Base-by-base conservation (phyloP, 2,888 invertebrate species). In the Cheilosia vulpina region DNA sequence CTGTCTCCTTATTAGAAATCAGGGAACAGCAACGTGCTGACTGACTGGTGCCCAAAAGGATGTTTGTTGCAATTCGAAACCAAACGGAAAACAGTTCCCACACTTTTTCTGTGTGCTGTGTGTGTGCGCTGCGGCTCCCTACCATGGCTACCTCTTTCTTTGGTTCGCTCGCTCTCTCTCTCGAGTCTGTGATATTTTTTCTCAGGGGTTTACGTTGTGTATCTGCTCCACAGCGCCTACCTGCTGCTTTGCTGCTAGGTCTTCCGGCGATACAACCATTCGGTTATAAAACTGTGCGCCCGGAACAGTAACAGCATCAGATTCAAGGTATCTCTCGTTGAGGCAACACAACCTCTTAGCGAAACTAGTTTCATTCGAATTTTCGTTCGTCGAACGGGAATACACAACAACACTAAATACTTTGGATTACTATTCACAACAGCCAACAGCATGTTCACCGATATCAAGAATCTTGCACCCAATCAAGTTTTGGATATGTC, bases 291-390 rank as follows among this genome's bases (percentile, higher is more conserved):
- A 91, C 89, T 89, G 90, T 90, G 90, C 89, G 89, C 88, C 90
- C 89, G 88, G 88, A 88, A 89, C 87, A 88, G 89, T 89, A 90
- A 89, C 91, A 91, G 90, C 91, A 91, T 92, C 92, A 91, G 91
- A 91, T 89, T 89, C 89, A 88, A 88, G 89, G 87, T 89, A 89
- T 89, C 89, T 89, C 89, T 90, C 89, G 89, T 89, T 88, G 89
- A 88, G 89, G 89, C 87, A 89, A 89, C 90, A 75, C 60, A 85
- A 90, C 90, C 34, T 52, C 52, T 52, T 11, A 52, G 52, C 38
- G 7, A 24, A 47, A 38, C 9, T 57, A 78, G 47, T 72, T 78
- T 65, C 60, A 34, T 13, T 66, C 50, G 9, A 58, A 60, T 38
- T 71, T 21, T 7, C n/a, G 47, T 38, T 81, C 65, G 52, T 63